phyloP scores from a whole-genome alignment of 1,140 invertebrate genomes.

The Plectrocnemia conspersa region DNA sequence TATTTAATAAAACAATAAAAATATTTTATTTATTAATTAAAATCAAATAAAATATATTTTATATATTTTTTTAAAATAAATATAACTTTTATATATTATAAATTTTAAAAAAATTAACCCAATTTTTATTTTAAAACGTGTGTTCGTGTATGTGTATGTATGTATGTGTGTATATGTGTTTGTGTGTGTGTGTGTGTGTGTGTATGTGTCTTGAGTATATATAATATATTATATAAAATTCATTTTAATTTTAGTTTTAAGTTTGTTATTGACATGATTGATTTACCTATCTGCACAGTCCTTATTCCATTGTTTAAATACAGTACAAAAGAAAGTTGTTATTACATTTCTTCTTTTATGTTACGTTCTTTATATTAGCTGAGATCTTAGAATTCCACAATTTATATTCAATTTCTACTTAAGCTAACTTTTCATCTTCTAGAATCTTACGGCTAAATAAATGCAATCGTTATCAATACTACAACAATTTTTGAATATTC shows the following conservation, averaged over 20 bases:
- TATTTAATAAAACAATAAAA: no score
- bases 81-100: no score
- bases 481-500: constrained; percentile 4
- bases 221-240: constrained; percentile 14
- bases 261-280: constrained; percentile 30
- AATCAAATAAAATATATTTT: no score
- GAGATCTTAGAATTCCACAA: constrained; percentile 1
- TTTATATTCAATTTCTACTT: constrained; percentile 30
- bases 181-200: background rate
- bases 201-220: constrained; percentile 2
- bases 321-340: constrained; percentile 26
- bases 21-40: no score
- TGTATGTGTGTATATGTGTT: constrained; percentile 14
- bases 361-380: constrained; percentile 2
- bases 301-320: no score
- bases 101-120: no score
- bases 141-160: constrained; percentile 9
- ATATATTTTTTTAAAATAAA: no score
- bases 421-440: constrained; percentile 29
- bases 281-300: constrained; percentile 21
- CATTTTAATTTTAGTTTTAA: constrained; percentile 26
- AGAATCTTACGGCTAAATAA: constrained; percentile 18
- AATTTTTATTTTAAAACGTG: background rate
- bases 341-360: constrained; percentile 2
- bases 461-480: constrained; percentile 6